Evolutionary conservation across 2,888 invertebrate genomes (phyloP).

Genomic region (Lepas anatifera): DNA sequence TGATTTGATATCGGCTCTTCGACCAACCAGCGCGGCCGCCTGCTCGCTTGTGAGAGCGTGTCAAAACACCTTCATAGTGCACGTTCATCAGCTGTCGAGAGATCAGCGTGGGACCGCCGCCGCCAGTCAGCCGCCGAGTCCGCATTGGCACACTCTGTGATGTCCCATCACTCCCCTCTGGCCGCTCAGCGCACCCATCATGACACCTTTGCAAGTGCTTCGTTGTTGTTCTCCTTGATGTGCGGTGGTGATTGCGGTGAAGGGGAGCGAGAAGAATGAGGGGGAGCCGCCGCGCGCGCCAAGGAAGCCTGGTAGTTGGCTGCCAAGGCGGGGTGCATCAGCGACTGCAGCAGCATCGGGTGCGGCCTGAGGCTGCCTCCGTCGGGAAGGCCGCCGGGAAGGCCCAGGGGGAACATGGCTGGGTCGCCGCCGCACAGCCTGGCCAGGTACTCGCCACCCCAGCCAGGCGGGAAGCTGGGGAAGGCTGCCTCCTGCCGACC

Average conservation of each 20-base stretch:
- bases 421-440: slow-evolving; percentile 1
- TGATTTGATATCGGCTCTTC: slow-evolving; percentile 10
- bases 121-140: background rate
- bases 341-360: slow-evolving; percentile 7
- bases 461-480: background rate
- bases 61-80: background rate
- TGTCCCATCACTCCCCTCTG: no score
- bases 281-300: background rate
- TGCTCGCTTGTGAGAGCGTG: background rate
- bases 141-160: background rate
- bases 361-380: background rate
- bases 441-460: slow-evolving; percentile 6
- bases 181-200: background rate
- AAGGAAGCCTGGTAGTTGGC: background rate
- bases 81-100: no score
- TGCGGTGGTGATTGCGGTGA: background rate
- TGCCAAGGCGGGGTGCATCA: slow-evolving; percentile 4
- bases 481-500: background rate
- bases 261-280: background rate
- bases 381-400: background rate
- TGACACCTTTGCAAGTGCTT: slow-evolving; percentile 5
- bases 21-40: background rate
- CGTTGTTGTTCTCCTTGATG: background rate
- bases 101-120: background rate
- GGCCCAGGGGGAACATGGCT: background rate